Evolutionary conservation across 2,888 invertebrate species (phyloP), one percentile per base, ranked within the genome.

Genomic region (Hedya salicella): DNA sequence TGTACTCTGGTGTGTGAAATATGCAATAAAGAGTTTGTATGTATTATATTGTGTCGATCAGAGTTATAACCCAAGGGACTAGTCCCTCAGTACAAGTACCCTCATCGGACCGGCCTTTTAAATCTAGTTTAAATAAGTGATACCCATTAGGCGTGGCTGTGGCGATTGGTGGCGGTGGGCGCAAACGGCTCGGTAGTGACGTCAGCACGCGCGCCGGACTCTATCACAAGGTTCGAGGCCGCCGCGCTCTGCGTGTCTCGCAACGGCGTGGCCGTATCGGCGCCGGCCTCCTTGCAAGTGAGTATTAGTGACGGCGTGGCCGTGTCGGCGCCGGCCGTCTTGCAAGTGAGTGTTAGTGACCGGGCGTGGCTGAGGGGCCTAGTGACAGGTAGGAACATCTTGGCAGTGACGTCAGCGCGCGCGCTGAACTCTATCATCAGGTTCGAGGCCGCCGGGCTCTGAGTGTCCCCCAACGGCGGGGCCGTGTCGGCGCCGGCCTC

Each of bases 251-350:
- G 93, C 54, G 70, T 92, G 16, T 79, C 91, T 0, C 80, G 83
- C 14, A 82, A 75, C 5, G 92, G 92, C 0, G 62, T 91, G 0
- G 85, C 87, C 0, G 69, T 88, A 0, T 78, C 90, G 0, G 73
- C 95, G 0, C 88, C 91, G 0, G 94, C 95, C 21, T 89, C 93
- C 0, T 92, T 98, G 59, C 95, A 95, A 86, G 97, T 97, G 36
- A 36, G 36, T 36, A 9, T 36, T 9, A 36, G 36, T 9, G 36
- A 75, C 5, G 92, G 92, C 0, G 62, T 91, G 0, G 85, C 87
- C 0, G 69, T 88, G 0, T 78, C 90, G 0, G 73, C 95, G 0
- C 88, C 91, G 0, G 94, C 95, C 21, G 89, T 93, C 0, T 92
- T 98, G 59, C 95, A 95, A 86, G 97, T 97, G 36, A 36, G 36